Evolutionary conservation across 2,888 invertebrate genomes (phyloP), one percentile per base, ranked within the genome.

Genomic region (Plagiodera versicolora): DNA sequence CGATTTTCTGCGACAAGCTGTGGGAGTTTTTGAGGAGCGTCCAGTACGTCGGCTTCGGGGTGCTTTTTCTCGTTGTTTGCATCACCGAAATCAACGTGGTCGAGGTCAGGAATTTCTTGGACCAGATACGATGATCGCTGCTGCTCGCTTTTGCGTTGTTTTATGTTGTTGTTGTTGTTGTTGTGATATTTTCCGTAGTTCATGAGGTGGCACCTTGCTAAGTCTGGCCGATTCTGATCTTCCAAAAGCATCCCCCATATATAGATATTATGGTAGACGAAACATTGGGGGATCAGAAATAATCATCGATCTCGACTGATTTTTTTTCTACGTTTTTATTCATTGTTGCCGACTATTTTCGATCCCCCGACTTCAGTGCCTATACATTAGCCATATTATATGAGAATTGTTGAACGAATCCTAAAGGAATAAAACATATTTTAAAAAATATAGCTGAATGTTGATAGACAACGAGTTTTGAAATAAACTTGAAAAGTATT

Each of bases 1-100:
- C 91, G 19, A 86, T 93, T 66, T 92, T 92, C 80, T 87, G 91
- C 79, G 92, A 93, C 83, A 90, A 90, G 75, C 81, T 91, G 2
- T 91, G 91, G 90, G 86, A 88, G 66, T 92, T 92, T 72, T 79
- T 93, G 20, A 84, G 85, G 68, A 80, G 84, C 45, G 83, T 91
- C 11, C 89, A 91, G 73, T 91, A 88, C 76, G 80, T 84, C 52
- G 91, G 91, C 1, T 92, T 89, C 74, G 81, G 88, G n/a, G 76
- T 87, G 68, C 79, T 93, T 53, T 80, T 90, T 11, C 79, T 87
- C 30, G 84, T 89, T 47, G 87, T 89, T 44, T 88, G 86, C 67
- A 77, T 86, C 24, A 89, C 91, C 0, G 93, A 93, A 79, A 83
- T 88, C 78, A 91, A 90, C 79, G 83, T 89, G 68, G 78, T 84